Evolutionary conservation across 2,113 vertebrate genomes (phyloP), one percentile per base, ranked within the genome.

Genomic region (Tor tambroides): DNA sequence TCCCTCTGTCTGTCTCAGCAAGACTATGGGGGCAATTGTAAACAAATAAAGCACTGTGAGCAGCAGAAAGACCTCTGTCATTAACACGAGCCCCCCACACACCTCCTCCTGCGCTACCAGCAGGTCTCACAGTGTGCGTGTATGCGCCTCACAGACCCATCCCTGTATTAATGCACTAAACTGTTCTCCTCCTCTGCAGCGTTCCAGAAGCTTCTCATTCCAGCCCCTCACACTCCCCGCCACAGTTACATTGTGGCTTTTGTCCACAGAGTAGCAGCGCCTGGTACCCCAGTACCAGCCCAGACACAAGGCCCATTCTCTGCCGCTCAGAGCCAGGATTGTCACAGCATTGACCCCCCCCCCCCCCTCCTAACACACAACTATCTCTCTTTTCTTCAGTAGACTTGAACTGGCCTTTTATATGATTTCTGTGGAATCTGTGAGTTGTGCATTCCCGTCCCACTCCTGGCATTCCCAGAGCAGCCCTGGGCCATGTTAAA

Each of bases 131-230:
- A 89, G 91, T 81, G n/a, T 83, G 79, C 63, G 26, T 83, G 80
- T 41, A 14, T 49, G 82, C 41, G 78, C 76, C 71, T 77, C 71
- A 87, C 41, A 85, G 71, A 85, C 79, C 80, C 83, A 86, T 85
- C 78, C 84, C 87, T 80, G 74, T 80, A 83, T 87, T 88, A 87
- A 87, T 87, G 46, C 76, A 83, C 69, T 89, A 69, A 83, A 87
- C 32, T 72, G 84, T 90, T 88, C 69, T 89, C 87, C 94, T 94
- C 95, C 93, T 90, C 93, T 93, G 89, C 86, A 86, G 91, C 93
- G 93, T 94, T 85, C 93, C 92, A 12, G 89, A 89, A 94, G 94
- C 89, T 94, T 93, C 91, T 95, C 94, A 95, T 95, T 93, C 93
- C 89, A 38, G 90, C 87, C 91, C 91, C 91, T 91, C 93, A 91